A percentile compares a stretch with the other conserved stretches of the same genome.
Evolutionary conservation across 2,888 invertebrate genomes (phyloP).

Genomic region (Eremobia ochroleuca): DNA sequence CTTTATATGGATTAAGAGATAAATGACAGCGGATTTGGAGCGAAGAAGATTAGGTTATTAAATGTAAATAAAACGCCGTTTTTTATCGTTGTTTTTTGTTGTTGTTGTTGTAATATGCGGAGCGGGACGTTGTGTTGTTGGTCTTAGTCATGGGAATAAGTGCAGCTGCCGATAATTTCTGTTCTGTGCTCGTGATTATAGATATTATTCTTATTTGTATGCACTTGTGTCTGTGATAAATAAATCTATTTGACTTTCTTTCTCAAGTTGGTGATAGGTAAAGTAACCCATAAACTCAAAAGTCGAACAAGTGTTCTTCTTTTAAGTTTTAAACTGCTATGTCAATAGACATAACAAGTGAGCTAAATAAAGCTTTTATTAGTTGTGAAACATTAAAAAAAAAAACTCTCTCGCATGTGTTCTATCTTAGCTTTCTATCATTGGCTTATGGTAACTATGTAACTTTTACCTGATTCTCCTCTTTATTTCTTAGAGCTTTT

Average conservation of each 20-base stretch:
- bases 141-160: background rate
- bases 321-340: no score
- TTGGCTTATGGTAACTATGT: background rate
- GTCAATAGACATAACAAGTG: no score
- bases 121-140: background rate
- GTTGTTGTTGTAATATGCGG: background rate
- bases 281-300: background rate
- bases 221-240: no score
- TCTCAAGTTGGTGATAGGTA: no score
- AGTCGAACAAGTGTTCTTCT: no score
- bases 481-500: background rate
- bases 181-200: no score
- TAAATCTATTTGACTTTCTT: no score
- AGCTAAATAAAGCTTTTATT: background rate
- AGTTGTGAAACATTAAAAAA: background rate
- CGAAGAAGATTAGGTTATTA: slow-evolving; percentile 14
- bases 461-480: background rate
- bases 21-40: slow-evolving; percentile 60
- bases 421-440: background rate
- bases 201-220: no score
- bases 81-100: background rate
- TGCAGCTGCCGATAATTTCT: background rate
- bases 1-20: slow-evolving; percentile 43
- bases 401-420: accelerated
- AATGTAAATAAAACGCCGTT: background rate